Percentiles rank a stretch among this genome's conserved stretches.
Evolutionary conservation across 2,888 invertebrate genomes (phyloP).

Genomic region (Spicauda simplicius): DNA sequence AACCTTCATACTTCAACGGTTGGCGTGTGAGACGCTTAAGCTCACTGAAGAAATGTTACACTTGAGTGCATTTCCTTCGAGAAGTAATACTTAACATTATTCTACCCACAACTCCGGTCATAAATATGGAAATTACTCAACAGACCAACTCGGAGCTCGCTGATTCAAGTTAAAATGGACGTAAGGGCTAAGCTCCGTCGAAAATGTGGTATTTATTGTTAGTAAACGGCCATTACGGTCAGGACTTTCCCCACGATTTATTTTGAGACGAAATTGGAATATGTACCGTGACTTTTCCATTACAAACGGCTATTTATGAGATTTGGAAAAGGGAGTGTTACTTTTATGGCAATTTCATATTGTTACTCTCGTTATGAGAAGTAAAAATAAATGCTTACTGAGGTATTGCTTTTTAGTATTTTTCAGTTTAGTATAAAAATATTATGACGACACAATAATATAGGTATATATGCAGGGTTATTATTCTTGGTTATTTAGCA

Average conservation of each 20-base stretch:
- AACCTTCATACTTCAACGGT: not conserved
- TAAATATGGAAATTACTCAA: conserved; percentile 28
- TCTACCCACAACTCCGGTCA: conserved; percentile 1
- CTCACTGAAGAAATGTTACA: conserved; percentile 13
- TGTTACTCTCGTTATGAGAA: no score
- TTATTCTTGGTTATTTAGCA: no score
- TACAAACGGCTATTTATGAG: conserved; percentile 1
- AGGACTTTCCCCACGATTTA: conserved; percentile 21
- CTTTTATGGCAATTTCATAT: not conserved
- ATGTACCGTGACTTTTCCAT: conserved; percentile 1
- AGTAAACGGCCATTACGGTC: conserved; percentile 6
- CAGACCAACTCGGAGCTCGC: conserved; percentile 3
- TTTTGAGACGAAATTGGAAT: conserved; percentile 10
- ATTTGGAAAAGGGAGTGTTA: not conserved
- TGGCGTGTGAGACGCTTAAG: not conserved
- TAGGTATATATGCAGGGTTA: no score
- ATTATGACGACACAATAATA: no score
- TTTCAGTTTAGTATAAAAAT: no score
- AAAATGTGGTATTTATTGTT: conserved; percentile 20
- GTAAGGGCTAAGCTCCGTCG: conserved; percentile 8
- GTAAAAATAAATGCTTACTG: not conserved
- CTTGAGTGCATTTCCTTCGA: conserved; percentile 10
- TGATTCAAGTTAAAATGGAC: conserved; percentile 14
- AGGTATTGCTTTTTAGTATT: no score
- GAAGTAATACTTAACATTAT: conserved; percentile 14